phyloP scores from a whole-genome alignment of 2,888 invertebrate genomes.

The Spodoptera picta region DNA sequence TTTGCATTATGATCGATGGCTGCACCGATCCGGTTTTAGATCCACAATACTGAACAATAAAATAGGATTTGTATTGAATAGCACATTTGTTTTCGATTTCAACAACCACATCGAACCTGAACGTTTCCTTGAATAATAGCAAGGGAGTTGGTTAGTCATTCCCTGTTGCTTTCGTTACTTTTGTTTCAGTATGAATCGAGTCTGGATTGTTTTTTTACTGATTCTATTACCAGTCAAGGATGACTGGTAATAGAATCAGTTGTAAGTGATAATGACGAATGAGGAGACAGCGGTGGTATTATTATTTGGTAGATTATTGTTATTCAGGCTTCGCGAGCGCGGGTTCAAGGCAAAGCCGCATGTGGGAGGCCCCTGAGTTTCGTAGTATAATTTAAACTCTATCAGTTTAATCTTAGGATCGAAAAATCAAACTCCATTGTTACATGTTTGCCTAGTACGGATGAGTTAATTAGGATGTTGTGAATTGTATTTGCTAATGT shows the following conservation, averaged over 20 bases:
- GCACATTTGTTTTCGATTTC: conserved; percentile 71
- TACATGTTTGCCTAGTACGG: neutral
- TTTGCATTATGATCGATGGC: conserved; percentile 55
- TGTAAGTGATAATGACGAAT: conserved; percentile 42
- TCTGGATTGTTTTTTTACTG: conserved; percentile 18
- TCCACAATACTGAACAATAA: conserved; percentile 63
- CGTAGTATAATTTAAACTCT: conserved; percentile 49
- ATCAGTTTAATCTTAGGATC: conserved; percentile 31
- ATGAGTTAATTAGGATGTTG: neutral
- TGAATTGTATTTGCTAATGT: no score
- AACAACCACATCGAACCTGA: conserved; percentile 58
- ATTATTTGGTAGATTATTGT: conserved; percentile 69
- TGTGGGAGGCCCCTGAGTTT: conserved; percentile 73
- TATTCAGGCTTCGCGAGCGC: conserved; percentile 70
- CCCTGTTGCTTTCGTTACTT: conserved; percentile 25
- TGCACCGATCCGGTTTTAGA: conserved; percentile 66
- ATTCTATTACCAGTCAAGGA: no score
- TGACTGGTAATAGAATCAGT: conserved; percentile 30
- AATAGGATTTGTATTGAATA: conserved; percentile 64
- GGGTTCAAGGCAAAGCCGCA: conserved; percentile 77
- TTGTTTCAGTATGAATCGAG: conserved; percentile 38
- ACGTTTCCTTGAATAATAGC: conserved; percentile 62
- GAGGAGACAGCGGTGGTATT: conserved; percentile 49
- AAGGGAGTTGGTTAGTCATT: conserved; percentile 62
- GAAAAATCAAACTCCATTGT: conserved; percentile 21